Evolutionary conservation across 2,797 vertebrate species (phyloP).

Genomic region (Lagodon rhomboides): DNA sequence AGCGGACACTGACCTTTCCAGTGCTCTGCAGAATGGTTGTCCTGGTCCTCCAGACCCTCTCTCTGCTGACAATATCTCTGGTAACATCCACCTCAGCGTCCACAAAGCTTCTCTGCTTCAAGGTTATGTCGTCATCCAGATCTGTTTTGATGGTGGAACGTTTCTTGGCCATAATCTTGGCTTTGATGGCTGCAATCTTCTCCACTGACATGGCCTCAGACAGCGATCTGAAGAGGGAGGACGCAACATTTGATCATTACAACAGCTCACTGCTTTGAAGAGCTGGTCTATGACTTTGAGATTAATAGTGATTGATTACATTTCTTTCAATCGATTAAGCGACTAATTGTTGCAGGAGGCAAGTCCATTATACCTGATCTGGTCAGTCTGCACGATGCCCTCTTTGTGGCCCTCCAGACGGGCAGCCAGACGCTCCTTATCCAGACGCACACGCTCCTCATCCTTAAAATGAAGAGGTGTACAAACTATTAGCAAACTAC

Average conservation of each 20-base stretch:
- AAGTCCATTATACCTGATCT: conserved; percentile 90
- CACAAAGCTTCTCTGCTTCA: conserved; percentile 98
- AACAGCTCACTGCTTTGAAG: not conserved
- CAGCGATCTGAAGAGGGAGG: conserved; percentile 87
- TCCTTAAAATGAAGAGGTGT: conserved; percentile 85
- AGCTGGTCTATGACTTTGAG: not conserved
- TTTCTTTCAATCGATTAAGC: too few relatives aligned
- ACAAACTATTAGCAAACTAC: not conserved
- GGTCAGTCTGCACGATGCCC: conserved; percentile 97
- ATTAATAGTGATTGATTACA: not conserved
- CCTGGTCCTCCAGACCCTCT: conserved; percentile 97
- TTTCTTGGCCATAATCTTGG: conserved; percentile 99
- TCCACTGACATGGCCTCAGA: conserved; percentile 99
- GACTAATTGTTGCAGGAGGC: not conserved
- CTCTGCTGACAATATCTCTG: conserved; percentile 97
- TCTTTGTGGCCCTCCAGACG: conserved; percentile 98
- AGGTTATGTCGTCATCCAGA: conserved; percentile 96
- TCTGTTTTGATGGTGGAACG: conserved; percentile 99
- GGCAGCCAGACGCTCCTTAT: conserved; percentile 97
- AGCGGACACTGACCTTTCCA: conserved; percentile 90
- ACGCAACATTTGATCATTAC: not conserved
- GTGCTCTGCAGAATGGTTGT: conserved; percentile 99
- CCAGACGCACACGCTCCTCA: conserved; percentile 98
- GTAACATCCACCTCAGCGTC: conserved; percentile 98
- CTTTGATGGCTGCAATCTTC: conserved; percentile 99